Conservation (phyloP, 2,797 vertebrate species). For the Halcyon leucocephala region DNA sequence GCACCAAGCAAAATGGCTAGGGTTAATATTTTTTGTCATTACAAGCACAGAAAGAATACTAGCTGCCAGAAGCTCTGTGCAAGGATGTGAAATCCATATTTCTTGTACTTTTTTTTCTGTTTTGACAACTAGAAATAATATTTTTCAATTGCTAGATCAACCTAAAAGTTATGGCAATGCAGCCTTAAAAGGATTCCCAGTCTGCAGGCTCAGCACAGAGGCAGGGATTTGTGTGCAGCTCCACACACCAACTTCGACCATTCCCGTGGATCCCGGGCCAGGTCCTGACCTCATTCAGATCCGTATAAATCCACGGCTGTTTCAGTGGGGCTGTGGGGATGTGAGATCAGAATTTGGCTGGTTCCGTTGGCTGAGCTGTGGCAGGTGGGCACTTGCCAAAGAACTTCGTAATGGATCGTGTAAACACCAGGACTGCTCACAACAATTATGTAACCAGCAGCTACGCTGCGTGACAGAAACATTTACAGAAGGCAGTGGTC, state of each 20-base stretch:
- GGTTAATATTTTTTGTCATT: slow-evolving; percentile 51
- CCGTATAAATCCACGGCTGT: neutral
- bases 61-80: slow-evolving; percentile 27
- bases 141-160: slow-evolving; percentile 37
- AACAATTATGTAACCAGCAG: slow-evolving; percentile 26
- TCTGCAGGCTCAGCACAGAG: neutral
- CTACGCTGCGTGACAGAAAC: neutral
- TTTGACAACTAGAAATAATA: slow-evolving; percentile 51
- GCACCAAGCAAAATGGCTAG: slow-evolving; percentile 58
- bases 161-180: neutral
- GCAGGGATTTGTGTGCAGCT: neutral
- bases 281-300: slow-evolving; percentile 45
- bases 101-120: slow-evolving; percentile 12
- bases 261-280: neutral
- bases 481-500: neutral
- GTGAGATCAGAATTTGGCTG: slow-evolving; percentile 58
- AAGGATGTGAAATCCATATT: slow-evolving; percentile 21
- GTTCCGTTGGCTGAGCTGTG: neutral
- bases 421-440: slow-evolving; percentile 34
- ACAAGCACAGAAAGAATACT: slow-evolving; percentile 36
- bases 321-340: neutral
- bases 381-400: slow-evolving; percentile 59
- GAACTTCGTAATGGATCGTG: neutral
- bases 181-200: neutral
- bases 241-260: neutral